phyloP scores from a whole-genome alignment of 2,797 vertebrate genomes.

The Cygnus olor region DNA sequence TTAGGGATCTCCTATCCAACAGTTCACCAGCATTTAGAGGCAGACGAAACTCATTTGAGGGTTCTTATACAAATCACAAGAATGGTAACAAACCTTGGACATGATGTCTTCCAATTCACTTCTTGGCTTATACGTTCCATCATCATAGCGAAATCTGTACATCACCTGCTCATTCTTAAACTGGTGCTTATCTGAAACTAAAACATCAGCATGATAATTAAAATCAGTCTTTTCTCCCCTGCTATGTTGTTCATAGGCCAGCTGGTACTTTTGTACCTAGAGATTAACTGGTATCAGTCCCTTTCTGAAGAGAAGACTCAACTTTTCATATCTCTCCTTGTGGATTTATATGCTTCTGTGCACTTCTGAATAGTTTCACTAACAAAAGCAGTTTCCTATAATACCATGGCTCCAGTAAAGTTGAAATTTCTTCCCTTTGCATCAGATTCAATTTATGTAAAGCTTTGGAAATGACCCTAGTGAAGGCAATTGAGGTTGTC shows the following conservation, averaged over 20 bases:
- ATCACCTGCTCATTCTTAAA: constrained; percentile 99
- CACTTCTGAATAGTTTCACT: not conserved
- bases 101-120: constrained; percentile 98
- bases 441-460: not conserved
- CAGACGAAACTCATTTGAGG: not conserved
- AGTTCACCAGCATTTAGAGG: not conserved
- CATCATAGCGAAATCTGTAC: constrained; percentile 98
- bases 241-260: not conserved
- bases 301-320: not conserved
- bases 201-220: not conserved
- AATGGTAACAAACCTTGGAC: constrained; percentile 87
- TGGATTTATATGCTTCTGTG: not conserved
- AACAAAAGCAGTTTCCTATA: not conserved
- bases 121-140: constrained; percentile 97
- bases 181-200: constrained; percentile 99
- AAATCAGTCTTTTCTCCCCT: not conserved
- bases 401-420: not conserved
- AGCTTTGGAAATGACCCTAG: not conserved
- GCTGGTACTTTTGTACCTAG: not conserved
- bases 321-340: not conserved
- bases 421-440: not conserved
- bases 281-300: not conserved
- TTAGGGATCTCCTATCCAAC: not conserved
- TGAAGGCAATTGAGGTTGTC: not conserved
- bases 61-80: not conserved